A percentile compares a stretch with the other conserved stretches of the same genome.
Evolutionary conservation across 2,888 invertebrate species (phyloP).

Genomic region (Cheilosia soror): DNA sequence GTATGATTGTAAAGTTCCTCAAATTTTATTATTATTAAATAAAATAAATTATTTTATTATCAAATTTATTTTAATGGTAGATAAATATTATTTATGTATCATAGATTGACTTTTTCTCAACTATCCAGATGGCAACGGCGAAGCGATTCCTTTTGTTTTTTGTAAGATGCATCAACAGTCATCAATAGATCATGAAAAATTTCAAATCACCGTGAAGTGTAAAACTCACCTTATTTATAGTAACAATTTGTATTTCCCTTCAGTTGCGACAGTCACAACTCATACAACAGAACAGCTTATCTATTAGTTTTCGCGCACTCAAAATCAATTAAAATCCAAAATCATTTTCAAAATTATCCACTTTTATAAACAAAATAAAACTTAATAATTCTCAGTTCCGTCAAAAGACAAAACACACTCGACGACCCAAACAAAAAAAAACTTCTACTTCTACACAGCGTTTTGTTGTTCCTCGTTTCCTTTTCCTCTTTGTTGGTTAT

Average conservation of each 20-base stretch:
- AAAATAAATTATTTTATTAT: too few species aligned
- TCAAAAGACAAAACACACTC: conserved; percentile 26
- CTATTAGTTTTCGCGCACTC: conserved; percentile 14
- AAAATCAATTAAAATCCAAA: conserved; percentile 17
- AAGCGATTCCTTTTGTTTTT: too few species aligned
- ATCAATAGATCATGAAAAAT: too few species aligned
- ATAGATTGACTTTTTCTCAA: too few species aligned
- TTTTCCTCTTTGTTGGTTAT: conserved; percentile 78
- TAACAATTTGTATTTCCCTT: neutral
- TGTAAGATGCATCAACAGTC: too few species aligned
- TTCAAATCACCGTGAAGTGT: too few species aligned
- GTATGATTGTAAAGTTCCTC: too few species aligned
- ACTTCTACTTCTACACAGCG: conserved; percentile 57
- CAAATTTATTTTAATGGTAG: too few species aligned
- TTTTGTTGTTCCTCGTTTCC: conserved; percentile 44
- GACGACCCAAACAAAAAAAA: conserved; percentile 22
- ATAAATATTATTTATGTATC: too few species aligned
- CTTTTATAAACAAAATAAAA: conserved; percentile 21
- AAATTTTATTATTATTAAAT: too few species aligned
- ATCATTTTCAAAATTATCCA: conserved; percentile 11
- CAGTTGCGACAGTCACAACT: neutral
- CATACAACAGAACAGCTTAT: neutral
- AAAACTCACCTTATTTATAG: too few species aligned
- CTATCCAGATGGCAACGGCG: too few species aligned
- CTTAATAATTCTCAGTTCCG: conserved; percentile 3